phyloP scores from a whole-genome alignment of 2,797 vertebrate genomes.

The Passerculus sandwichensis region DNA sequence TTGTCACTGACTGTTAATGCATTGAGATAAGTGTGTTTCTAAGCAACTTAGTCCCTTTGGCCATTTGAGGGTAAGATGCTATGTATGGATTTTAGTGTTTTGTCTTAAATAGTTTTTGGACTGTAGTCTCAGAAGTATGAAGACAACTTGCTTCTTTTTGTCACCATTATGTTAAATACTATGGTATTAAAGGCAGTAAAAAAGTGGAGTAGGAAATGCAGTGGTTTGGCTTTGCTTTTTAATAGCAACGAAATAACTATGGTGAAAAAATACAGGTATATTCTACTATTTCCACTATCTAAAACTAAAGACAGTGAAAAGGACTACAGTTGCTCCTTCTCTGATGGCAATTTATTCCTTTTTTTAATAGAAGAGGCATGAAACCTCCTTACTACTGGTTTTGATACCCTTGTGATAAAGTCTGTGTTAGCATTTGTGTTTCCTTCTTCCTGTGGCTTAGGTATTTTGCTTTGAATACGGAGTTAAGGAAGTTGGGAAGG shows the following conservation, averaged over 20 bases:
- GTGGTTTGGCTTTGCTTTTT: neutral
- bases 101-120: neutral
- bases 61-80: neutral
- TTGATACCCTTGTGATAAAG: neutral
- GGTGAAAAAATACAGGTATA: neutral
- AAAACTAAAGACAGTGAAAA: neutral
- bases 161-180: neutral
- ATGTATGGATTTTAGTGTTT: neutral
- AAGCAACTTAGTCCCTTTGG: neutral
- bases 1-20: neutral
- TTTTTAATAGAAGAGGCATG: neutral
- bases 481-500: neutral
- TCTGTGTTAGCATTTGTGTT: fast-evolving
- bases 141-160: neutral
- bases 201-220: neutral
- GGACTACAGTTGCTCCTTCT: neutral
- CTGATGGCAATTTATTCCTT: neutral
- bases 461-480: neutral
- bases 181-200: neutral
- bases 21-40: neutral
- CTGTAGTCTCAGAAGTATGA: neutral
- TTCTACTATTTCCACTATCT: neutral
- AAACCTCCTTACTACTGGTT: neutral
- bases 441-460: neutral
- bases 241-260: neutral